Evolutionary conservation across 1,140 invertebrate genomes (phyloP).

Genomic region (Habropoda laboriosa): DNA sequence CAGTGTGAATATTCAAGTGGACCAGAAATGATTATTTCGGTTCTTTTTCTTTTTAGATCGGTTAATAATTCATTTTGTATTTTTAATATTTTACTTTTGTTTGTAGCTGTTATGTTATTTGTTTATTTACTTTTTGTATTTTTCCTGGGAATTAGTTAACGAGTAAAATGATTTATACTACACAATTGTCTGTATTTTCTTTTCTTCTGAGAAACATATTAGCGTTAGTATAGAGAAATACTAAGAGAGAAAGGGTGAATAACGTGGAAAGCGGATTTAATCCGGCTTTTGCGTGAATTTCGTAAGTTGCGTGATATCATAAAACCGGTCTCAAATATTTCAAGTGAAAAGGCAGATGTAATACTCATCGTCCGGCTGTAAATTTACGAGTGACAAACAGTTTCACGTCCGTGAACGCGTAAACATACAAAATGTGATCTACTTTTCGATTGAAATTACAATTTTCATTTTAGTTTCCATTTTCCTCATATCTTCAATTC

Average conservation of each 20-base stretch:
- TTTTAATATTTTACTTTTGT: neutral
- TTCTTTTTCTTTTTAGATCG: too few relatives aligned
- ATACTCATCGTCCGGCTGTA: conserved; percentile 3
- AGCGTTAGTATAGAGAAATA: neutral
- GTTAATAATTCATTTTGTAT: too few relatives aligned
- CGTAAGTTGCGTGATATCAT: conserved; percentile 57
- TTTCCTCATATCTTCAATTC: too few relatives aligned
- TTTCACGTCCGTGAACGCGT: too few relatives aligned
- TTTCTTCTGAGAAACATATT: neutral
- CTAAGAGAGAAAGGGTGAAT: neutral
- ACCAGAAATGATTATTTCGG: too few relatives aligned
- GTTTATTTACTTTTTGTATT: neutral
- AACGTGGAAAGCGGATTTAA: neutral
- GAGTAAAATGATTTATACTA: neutral
- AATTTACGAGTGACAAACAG: neutral
- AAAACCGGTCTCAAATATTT: conserved; percentile 63
- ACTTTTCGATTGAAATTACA: too few relatives aligned
- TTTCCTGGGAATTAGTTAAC: neutral
- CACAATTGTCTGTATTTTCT: neutral
- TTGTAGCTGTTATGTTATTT: neutral
- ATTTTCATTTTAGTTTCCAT: too few relatives aligned
- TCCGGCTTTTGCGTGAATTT: conserved; percentile 53
- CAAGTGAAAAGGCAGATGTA: conserved; percentile 49
- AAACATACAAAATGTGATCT: neutral
- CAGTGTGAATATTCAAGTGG: neutral